These are phyloP conservation scores for Ochropleura plecta DNA, from an alignment of 2,888 invertebrate species.

Conservation along the genomic window DNA sequence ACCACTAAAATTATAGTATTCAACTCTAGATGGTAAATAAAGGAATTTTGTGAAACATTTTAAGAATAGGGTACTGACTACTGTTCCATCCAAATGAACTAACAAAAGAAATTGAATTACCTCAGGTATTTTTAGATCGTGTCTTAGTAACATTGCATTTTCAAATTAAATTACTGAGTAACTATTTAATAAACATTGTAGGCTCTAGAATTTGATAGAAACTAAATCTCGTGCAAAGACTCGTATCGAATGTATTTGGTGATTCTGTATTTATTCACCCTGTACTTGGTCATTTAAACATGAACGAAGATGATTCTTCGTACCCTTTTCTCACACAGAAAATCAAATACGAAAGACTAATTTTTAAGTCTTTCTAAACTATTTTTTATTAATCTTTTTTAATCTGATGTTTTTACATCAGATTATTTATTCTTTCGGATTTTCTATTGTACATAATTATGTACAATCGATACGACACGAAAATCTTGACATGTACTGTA, in stretches of 20 bases:
- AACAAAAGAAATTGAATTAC: constrained; percentile 52
- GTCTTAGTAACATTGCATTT: constrained; percentile 34
- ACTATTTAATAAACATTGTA: constrained; percentile 7
- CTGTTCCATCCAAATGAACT: constrained; percentile 33
- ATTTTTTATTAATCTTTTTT: no score
- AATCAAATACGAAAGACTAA: no score
- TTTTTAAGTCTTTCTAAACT: no score
- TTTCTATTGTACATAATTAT: background rate
- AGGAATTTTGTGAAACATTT: constrained; percentile 54
- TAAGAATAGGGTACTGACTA: constrained; percentile 41
- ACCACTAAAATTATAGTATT: constrained; percentile 66
- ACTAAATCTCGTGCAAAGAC: background rate
- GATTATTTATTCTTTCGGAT: background rate
- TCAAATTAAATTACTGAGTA: constrained; percentile 30
- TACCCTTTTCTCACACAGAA: no score
- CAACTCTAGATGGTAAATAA: constrained; percentile 54
- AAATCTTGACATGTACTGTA: background rate
- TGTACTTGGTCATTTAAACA: no score
- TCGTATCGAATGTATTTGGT: background rate
- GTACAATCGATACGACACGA: background rate
- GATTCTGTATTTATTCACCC: background rate
- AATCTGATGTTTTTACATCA: no score
- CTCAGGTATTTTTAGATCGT: constrained; percentile 52
- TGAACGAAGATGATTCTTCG: no score
- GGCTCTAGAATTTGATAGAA: constrained; percentile 2